Evolutionary conservation across 2,113 vertebrate genomes (phyloP).

Genomic region (Tretioscincus oriximinensis): DNA sequence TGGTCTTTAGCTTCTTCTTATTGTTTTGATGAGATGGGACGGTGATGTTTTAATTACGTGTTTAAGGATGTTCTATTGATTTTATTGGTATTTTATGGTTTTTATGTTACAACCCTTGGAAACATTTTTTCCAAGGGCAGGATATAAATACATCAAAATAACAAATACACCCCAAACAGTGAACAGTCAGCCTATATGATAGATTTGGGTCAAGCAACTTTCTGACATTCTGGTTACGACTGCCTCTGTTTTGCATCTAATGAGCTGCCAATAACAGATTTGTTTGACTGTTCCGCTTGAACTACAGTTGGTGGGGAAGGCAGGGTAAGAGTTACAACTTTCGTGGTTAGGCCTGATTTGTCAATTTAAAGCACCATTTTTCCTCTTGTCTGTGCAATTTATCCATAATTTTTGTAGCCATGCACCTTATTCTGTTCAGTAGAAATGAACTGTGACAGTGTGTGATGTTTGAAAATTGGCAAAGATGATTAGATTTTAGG

Average conservation of each 20-base stretch:
- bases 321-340: constrained; percentile 70
- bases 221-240: constrained; percentile 72
- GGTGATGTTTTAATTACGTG: too few species aligned
- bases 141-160: neutral
- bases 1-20: too few species aligned
- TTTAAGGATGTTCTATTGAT: too few species aligned
- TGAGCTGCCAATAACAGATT: constrained; percentile 75
- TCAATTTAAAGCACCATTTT: constrained; percentile 61
- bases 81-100: too few species aligned
- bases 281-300: constrained; percentile 73
- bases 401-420: constrained; percentile 63
- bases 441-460: neutral
- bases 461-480: neutral
- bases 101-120: too few species aligned
- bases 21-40: too few species aligned
- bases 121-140: too few species aligned
- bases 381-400: constrained; percentile 50
- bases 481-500: neutral
- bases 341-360: constrained; percentile 75
- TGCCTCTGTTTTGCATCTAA: constrained; percentile 72
- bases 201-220: constrained; percentile 70
- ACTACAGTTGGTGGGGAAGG: constrained; percentile 15
- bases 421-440: constrained; percentile 5
- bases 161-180: constrained; percentile 45
- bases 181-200: constrained; percentile 64